Evolutionary conservation across 2,797 vertebrate genomes (phyloP), one percentile per base, ranked within the genome.

Genomic region (Girardinus metallicus): DNA sequence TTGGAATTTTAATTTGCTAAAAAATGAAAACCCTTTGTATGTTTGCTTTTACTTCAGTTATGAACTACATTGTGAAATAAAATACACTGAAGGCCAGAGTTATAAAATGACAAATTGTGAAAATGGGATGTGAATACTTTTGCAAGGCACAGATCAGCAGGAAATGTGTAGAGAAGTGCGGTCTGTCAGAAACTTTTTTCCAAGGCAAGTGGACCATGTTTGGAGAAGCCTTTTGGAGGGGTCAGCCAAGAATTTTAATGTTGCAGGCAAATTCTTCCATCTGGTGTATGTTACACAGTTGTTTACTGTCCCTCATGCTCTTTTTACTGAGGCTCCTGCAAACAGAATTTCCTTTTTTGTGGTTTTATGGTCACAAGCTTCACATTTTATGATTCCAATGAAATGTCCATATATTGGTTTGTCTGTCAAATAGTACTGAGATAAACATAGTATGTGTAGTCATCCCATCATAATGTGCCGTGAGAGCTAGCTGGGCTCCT

Each of bases 401-500:
- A 9, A 31, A 47, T 49, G 9, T 4, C 44, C 74, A 57, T 51
- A 18, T 2, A 26, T 43, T 62, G 13, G 60, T 81, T 76, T 83
- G 73, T 77, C 74, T 15, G 75, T 88, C 77, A 62, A 10, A 60
- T 31, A 16, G 12, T 6, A 49, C 75, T 34, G 55, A 55, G 64
- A 29, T 82, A 85, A 92, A 87, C 85, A 80, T 51, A 46, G 89
- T 92, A 78, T 87, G 55, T 39, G 9, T 85, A 55, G 77, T 90
- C 79, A 79, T 90, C 80, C 81, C 74, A 86, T 91, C 89, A 90
- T 86, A 39, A 78, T 83, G 95, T 94, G 94, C 92, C 92, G 93
- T 91, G 91, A 89, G 93, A 94, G 94, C 92, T 79, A 95, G 74
- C 83, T 89, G 92, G 91, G 94, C 94, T 95, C 94, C 75, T 83